Conservation (phyloP, 53 echinoderm and acorn worm species). For the Stichopus horrens region DNA sequence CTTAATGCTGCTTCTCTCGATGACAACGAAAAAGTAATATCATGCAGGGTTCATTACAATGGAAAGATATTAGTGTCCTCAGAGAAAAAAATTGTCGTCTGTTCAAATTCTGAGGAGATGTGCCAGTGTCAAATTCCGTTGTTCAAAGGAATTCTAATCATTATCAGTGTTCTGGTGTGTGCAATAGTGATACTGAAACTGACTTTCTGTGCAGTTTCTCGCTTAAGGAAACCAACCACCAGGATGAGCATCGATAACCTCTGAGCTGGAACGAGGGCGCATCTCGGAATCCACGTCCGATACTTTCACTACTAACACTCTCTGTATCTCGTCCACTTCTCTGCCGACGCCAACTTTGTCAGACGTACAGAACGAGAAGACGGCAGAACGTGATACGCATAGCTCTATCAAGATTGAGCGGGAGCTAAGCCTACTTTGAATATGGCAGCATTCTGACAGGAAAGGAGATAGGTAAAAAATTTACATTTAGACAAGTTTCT, state of each 20-base stretch:
- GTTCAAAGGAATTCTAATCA: neutral
- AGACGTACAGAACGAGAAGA: neutral
- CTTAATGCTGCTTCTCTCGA: neutral
- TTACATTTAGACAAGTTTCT: neutral
- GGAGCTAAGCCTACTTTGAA: slow-evolving; percentile 7
- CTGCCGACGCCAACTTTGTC: neutral
- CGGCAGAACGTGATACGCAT: slow-evolving; percentile 3
- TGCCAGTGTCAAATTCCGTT: neutral
- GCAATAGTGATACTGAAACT: neutral
- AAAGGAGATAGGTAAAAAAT: neutral
- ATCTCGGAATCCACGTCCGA: neutral
- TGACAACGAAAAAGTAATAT: neutral
- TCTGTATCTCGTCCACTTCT: neutral
- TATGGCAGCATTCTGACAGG: slow-evolving; percentile 7
- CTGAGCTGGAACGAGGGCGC: neutral
- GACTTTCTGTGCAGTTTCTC: neutral
- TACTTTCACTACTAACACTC: neutral
- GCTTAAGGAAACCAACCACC: neutral
- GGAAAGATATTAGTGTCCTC: neutral
- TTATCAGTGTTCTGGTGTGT: neutral
- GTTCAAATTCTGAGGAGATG: neutral
- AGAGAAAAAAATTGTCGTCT: neutral
- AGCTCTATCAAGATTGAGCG: slow-evolving; percentile 20
- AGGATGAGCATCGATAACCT: neutral
- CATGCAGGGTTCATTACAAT: neutral